A percentile compares a stretch with the other conserved stretches of the same genome.
Evolutionary conservation across 2,888 invertebrate genomes (phyloP).

Genomic region (Ceramica pisi): DNA sequence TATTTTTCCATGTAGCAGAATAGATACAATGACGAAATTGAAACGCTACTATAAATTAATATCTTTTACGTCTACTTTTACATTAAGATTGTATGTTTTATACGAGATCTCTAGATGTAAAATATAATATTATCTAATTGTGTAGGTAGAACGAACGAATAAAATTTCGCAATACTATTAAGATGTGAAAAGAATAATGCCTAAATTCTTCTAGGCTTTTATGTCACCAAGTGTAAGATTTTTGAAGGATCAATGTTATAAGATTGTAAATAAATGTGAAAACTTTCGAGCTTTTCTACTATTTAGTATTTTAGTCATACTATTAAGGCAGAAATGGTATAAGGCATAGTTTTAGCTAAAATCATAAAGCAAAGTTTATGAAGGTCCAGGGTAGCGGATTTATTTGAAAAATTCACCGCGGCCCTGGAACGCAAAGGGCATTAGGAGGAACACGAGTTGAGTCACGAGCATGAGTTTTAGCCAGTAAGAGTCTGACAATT

Average conservation of each 20-base stretch:
- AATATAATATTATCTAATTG: constrained; percentile 16
- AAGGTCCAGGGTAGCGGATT: not conserved
- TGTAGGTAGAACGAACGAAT: constrained; percentile 32
- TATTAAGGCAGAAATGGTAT: constrained; percentile 35
- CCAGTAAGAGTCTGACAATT: too few species aligned
- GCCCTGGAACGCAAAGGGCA: too few species aligned
- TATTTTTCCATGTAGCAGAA: not conserved
- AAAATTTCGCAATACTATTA: not conserved
- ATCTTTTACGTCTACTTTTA: constrained; percentile 16
- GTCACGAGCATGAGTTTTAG: too few species aligned
- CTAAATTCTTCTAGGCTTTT: not conserved
- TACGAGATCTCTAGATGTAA: constrained; percentile 51
- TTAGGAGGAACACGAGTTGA: too few species aligned
- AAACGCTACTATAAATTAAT: constrained; percentile 15
- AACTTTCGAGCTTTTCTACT: constrained; percentile 62
- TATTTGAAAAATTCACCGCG: too few species aligned
- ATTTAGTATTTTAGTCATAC: constrained; percentile 21
- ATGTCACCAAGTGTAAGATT: constrained; percentile 17
- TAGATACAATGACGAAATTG: not conserved
- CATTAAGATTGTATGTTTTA: constrained; percentile 46
- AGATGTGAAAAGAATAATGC: not conserved
- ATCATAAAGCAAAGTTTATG: too few species aligned
- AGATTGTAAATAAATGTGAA: constrained; percentile 60
- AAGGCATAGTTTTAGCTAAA: not conserved
- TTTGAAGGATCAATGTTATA: constrained; percentile 14